Percentiles rank a stretch among this genome's conserved stretches.
These are phyloP conservation scores for Mormoops blainvillei DNA, from an alignment of 2,113 vertebrate species.

Conservation along the genomic window DNA sequence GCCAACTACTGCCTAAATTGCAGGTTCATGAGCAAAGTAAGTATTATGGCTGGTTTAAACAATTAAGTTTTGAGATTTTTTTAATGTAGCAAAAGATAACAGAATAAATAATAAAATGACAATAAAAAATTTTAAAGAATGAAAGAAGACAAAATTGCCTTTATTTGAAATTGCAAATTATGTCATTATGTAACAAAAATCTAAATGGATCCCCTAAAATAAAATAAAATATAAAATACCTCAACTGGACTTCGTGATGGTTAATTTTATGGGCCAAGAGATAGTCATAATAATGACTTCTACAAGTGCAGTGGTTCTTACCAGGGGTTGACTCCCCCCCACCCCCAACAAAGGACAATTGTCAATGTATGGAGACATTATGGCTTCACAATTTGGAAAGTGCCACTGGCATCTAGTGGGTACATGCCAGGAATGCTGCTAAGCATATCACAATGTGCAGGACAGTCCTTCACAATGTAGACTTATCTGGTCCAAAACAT, in stretches of 20 bases:
- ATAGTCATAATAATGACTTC: background rate
- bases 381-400: background rate
- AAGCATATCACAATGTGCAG: background rate
- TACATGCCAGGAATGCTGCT: background rate
- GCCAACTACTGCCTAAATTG: background rate
- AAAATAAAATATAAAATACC: background rate
- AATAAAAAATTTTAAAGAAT: background rate
- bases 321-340: background rate
- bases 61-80: background rate
- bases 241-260: background rate
- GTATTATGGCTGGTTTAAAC: background rate
- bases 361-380: background rate
- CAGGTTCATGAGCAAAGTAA: background rate
- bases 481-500: background rate
- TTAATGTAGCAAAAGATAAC: background rate
- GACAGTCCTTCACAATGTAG: background rate
- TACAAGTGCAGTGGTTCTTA: background rate
- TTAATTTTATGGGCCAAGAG: background rate
- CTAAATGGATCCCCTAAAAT: background rate
- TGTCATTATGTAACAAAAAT: background rate
- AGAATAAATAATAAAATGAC: background rate
- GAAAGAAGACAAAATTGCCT: background rate
- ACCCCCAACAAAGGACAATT: background rate
- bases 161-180: background rate
- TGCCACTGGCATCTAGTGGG: background rate